Conservation (phyloP, 1,140 invertebrate genomes). For the Hydropsyche tenuis region DNA sequence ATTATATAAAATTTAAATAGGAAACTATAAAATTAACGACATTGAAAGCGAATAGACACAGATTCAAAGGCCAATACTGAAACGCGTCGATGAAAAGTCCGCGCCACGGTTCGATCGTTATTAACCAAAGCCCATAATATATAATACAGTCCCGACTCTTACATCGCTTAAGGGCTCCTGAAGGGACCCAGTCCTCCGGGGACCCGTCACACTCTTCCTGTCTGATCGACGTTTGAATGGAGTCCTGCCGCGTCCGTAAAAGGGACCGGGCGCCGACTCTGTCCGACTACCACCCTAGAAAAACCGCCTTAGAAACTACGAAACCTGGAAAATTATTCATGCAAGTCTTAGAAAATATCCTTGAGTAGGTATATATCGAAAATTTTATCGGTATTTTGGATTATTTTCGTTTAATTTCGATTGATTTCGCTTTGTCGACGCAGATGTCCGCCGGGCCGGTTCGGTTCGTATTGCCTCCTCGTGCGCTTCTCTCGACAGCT, state of each 20-base stretch:
- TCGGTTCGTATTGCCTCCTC: background rate
- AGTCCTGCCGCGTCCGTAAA: background rate
- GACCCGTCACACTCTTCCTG: background rate
- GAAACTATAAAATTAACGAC: too few relatives aligned
- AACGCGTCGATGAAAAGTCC: slow-evolving; percentile 8
- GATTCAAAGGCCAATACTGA: too few relatives aligned
- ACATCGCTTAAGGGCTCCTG: slow-evolving; percentile 10
- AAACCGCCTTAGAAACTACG: too few relatives aligned
- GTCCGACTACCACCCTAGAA: too few relatives aligned
- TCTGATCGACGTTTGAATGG: slow-evolving; percentile 24
- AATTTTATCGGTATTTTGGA: background rate
- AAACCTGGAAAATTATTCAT: too few relatives aligned
- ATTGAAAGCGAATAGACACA: too few relatives aligned
- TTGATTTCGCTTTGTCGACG: background rate
- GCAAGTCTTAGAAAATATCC: too few relatives aligned
- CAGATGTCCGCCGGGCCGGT: background rate
- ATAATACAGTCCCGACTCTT: slow-evolving; percentile 1
- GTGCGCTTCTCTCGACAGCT: slow-evolving; percentile 21
- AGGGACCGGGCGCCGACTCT: background rate
- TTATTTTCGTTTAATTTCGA: too few relatives aligned
- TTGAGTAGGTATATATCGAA: background rate
- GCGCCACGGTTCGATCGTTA: background rate
- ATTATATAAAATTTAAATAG: too few relatives aligned
- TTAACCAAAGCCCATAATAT: background rate
- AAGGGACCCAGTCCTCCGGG: slow-evolving; percentile 12